Conservation (phyloP, 2,113 vertebrate species). For the Bos javanicus region DNA sequence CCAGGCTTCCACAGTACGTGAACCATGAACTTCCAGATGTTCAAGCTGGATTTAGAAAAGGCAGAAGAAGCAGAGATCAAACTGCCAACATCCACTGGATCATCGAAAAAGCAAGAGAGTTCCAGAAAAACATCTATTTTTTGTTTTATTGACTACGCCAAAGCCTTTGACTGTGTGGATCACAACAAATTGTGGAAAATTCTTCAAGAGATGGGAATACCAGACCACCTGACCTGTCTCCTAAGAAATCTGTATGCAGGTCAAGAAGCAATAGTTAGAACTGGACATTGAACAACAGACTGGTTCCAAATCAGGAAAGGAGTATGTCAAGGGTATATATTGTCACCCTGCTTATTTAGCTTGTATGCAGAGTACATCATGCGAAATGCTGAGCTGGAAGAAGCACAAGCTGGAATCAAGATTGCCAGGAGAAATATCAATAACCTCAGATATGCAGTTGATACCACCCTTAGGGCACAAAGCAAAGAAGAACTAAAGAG, state of each 20-base stretch:
- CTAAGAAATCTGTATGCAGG: background rate
- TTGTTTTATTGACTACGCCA: background rate
- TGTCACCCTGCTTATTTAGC: background rate
- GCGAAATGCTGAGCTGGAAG: fast-evolving
- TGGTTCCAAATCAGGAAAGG: background rate
- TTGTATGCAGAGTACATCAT: background rate
- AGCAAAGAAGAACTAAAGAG: background rate
- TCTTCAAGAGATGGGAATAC: background rate
- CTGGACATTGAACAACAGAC: background rate
- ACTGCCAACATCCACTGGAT: background rate
- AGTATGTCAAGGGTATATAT: background rate
- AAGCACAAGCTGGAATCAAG: background rate
- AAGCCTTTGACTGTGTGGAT: background rate
- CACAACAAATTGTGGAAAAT: background rate
- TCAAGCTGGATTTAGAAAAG: background rate
- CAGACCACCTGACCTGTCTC: background rate
- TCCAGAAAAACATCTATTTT: background rate
- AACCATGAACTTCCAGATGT: background rate
- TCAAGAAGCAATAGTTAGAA: background rate
- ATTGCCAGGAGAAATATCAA: background rate
- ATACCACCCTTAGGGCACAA: background rate
- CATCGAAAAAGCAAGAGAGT: background rate
- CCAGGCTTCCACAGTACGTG: background rate
- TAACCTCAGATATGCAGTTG: background rate
- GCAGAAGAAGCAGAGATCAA: background rate